Percentiles rank a stretch among this genome's conserved stretches.
Evolutionary conservation across 2,888 invertebrate species (phyloP).

Genomic region (Drosophila anceps): DNA sequence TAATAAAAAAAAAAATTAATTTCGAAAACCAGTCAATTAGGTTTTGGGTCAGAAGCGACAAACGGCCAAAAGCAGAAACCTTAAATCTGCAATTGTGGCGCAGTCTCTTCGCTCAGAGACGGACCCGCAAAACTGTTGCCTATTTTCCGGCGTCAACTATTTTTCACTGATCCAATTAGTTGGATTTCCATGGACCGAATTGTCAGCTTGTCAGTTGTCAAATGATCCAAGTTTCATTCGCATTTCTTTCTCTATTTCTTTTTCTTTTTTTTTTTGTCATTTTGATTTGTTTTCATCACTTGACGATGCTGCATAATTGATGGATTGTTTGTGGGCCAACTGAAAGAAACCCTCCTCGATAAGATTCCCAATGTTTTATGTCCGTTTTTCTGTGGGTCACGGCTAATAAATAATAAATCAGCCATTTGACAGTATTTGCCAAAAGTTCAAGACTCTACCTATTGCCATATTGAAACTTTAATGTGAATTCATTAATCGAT

Average conservation of each 20-base stretch:
- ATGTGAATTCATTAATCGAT: constrained; percentile 52
- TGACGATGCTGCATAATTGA: constrained; percentile 70
- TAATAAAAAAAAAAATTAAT: constrained; percentile 58
- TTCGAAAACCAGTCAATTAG: constrained; percentile 72
- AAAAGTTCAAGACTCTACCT: constrained; percentile 38
- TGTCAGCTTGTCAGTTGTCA: constrained; percentile 74
- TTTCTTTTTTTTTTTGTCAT: constrained; percentile 22
- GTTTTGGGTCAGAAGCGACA: constrained; percentile 21
- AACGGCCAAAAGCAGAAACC: constrained; percentile 15
- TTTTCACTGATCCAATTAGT: constrained; percentile 68
- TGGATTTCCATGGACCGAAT: constrained; percentile 43
- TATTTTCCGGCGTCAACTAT: constrained; percentile 50
- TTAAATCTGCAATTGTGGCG: background rate
- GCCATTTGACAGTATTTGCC: constrained; percentile 53
- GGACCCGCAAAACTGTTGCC: constrained; percentile 22
- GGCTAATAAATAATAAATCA: constrained; percentile 70
- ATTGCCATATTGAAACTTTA: constrained; percentile 56
- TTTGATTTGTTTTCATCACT: constrained; percentile 66
- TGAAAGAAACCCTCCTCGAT: constrained; percentile 24
- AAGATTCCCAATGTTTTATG: constrained; percentile 15
- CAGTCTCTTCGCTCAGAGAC: background rate
- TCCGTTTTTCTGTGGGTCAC: constrained; percentile 24
- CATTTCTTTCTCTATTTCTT: constrained; percentile 8
- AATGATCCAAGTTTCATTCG: constrained; percentile 45
- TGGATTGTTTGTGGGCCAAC: constrained; percentile 60